Base-by-base conservation (phyloP, 2,797 vertebrate species). In the Sylvia borin region DNA sequence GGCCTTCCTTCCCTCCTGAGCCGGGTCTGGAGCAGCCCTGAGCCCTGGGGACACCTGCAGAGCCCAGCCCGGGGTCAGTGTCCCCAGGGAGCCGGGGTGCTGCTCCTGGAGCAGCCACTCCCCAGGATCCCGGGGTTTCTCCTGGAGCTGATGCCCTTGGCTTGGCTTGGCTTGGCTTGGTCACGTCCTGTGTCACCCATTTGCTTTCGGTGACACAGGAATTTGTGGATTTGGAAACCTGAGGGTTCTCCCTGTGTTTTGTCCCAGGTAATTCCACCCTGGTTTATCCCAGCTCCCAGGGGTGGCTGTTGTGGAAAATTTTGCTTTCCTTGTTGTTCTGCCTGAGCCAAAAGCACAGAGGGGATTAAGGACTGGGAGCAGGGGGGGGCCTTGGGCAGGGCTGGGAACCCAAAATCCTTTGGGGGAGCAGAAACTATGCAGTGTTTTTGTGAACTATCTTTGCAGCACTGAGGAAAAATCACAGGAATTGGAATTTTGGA, bases 381-480 rank as follows among this genome's bases (percentile, higher is more conserved):
- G 83, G 62, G 53, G 10, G 19, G 64, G 29, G 24, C 2, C 2
- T 21, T 8, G 65, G 32, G 5, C 38, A 7, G 50, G 36, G 13
- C 62, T 62, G 50, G 14, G n/a, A 66, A 31, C 38, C 48, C 42
- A 4, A 79, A 64, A 47, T 13, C 25, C 11, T 31, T 51, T 4
- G 61, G 82, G 90, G 88, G 84, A 84, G 74, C 45, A 71, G 64
- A 36, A 88, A 51, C 47, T 7, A 16, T 60, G 2, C 61, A 24
- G 77, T 85, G 93, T 76, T 92, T 93, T 89, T 93, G 92, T 81
- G 95, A 91, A 85, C 86, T 88, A 62, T 86, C 92, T 80, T 31
- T 71, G 93, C 71, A 75, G 92, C 85, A 80, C 79, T 83, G 90
- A 84, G 83, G 82, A 48, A 43, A 48, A 58, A 27, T 68, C 83